phyloP scores from a whole-genome alignment of 2,888 invertebrate species.

The Cryptus viduatorius region DNA sequence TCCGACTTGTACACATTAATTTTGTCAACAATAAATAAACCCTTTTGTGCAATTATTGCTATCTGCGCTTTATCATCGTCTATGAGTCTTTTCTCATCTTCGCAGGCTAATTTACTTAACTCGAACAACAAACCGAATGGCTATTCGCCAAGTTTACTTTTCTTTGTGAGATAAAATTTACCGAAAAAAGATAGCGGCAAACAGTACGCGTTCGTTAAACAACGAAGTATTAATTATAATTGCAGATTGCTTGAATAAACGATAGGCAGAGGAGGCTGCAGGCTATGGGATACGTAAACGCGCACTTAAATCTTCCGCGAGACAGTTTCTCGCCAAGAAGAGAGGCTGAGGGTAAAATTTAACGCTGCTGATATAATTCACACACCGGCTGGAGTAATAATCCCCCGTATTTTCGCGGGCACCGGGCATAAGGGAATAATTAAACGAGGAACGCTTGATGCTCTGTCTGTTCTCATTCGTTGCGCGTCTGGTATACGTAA shows the following conservation, averaged over 20 bases:
- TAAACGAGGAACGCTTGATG: slow-evolving; percentile 46
- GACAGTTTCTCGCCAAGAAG: slow-evolving; percentile 9
- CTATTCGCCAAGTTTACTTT: too few relatives aligned
- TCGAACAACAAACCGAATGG: background rate
- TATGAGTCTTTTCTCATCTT: background rate
- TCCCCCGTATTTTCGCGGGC: slow-evolving; percentile 42
- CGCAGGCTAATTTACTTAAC: background rate
- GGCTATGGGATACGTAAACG: slow-evolving; percentile 9
- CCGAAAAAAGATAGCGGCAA: too few relatives aligned
- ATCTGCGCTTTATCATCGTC: background rate
- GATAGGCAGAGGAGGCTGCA: background rate
- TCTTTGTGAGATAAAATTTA: too few relatives aligned
- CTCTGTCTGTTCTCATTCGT: slow-evolving; percentile 36
- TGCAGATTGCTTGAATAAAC: slow-evolving; percentile 35
- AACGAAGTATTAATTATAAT: slow-evolving; percentile 55
- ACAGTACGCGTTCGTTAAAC: background rate
- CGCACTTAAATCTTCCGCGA: slow-evolving; percentile 55
- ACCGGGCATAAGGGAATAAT: slow-evolving; percentile 55
- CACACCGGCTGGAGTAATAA: slow-evolving; percentile 36
- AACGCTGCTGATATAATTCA: slow-evolving; percentile 47
- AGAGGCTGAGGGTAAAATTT: slow-evolving; percentile 31
- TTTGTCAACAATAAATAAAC: background rate
- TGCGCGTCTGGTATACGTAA: background rate
- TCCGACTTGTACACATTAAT: background rate
- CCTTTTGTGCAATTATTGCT: background rate